Evolutionary conservation across 1,140 invertebrate species (phyloP), one percentile per base, ranked within the genome.

Genomic region (Zaprionus ornatus): DNA sequence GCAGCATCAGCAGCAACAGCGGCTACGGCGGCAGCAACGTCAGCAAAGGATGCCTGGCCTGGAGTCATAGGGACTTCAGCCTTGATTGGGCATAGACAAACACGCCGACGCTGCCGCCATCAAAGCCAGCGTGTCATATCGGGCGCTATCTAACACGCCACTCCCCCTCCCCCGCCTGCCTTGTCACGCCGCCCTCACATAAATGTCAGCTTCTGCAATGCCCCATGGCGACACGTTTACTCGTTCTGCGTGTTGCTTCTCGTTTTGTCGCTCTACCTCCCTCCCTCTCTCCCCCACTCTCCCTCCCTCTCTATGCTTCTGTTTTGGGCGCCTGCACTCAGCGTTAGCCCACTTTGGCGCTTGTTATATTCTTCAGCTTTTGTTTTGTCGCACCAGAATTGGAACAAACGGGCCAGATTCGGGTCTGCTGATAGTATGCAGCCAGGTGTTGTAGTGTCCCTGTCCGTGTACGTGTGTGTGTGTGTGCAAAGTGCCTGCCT

Each of bases 1-100:
- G 29, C 7, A 17, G 6, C 40, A 25, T 15, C 21, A 17, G 23
- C 57, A 21, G 3, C 61, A 15, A 3, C 61, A 50, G 7, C 27
- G 9, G 7, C 27, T 6, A 29, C 27, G 27, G 10, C 27, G 27
- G 10, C 6, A 6, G 25, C 25, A 37, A 25, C 50, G 29, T 37
- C 63, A 32, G 65, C 66, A 70, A 74, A 69, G 50, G 67, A 56
- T 59, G 60, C 66, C 40, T 70, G 59, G 67, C 73, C 73, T 32
- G 67, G 35, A 70, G 73, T 75, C 42, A 57, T 60, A 52, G 57
- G 54, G 60, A 70, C 60, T 70, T 60, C 67, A 75, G 67, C 32
- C 54, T 69, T 82, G 83, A 86, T 86, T 86, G 82, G 76, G 79
- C 82, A 79, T 82, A 74, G 79, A 80, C 83, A 83, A 88, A 88